Evolutionary conservation across 2,888 invertebrate genomes (phyloP).

Genomic region (Calameuta idolon): DNA sequence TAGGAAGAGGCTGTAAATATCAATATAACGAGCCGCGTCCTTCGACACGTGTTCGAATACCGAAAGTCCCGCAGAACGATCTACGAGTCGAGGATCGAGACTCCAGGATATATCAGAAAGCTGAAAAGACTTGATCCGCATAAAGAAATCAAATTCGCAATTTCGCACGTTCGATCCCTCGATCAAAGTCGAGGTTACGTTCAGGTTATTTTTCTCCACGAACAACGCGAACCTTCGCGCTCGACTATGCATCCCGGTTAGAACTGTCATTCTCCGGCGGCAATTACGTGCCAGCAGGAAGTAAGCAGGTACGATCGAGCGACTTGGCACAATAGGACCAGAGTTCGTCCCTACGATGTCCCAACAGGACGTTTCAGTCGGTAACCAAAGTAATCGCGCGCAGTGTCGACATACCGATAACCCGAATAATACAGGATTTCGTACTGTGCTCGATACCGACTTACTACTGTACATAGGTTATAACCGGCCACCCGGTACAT

Average conservation of each 20-base stretch:
- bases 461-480: too few relatives aligned
- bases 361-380: background rate
- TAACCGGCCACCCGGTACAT: background rate
- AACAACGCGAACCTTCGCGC: background rate
- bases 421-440: background rate
- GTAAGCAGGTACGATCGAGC: slow-evolving; percentile 37
- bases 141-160: background rate
- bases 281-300: slow-evolving; percentile 29
- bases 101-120: slow-evolving; percentile 36
- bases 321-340: slow-evolving; percentile 35
- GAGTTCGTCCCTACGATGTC: background rate
- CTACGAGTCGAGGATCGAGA: slow-evolving; percentile 46
- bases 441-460: rapidly evolving
- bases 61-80: slow-evolving; percentile 33
- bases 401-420: background rate
- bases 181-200: background rate
- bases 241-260: background rate
- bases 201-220: background rate
- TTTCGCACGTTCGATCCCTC: slow-evolving; percentile 5
- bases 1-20: slow-evolving; percentile 32
- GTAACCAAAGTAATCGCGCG: background rate
- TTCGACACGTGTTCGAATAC: slow-evolving; percentile 29
- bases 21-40: slow-evolving; percentile 36
- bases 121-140: slow-evolving; percentile 14
- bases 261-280: background rate